phyloP scores from a whole-genome alignment of 2,888 invertebrate genomes.

The Drosophila cognata region DNA sequence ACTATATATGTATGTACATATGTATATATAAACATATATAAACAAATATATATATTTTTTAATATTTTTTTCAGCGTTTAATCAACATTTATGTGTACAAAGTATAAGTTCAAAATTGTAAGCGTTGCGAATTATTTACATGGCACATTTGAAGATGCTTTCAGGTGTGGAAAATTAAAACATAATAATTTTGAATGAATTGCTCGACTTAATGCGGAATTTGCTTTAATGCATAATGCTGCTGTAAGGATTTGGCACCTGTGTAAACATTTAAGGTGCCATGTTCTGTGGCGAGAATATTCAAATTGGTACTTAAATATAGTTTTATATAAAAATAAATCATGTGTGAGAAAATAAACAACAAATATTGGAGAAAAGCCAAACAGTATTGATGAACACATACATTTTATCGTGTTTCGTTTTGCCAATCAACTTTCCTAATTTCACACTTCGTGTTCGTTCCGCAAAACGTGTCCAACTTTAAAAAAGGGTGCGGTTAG shows the following conservation, averaged over 20 bases:
- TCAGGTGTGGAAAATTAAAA: conserved; percentile 11
- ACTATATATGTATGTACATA: not conserved
- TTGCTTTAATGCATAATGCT: conserved; percentile 11
- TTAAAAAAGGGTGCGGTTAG: not conserved
- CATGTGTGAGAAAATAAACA: not conserved
- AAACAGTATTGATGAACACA: not conserved
- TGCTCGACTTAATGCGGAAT: conserved; percentile 22
- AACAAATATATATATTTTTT: not conserved
- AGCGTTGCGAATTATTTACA: conserved; percentile 31
- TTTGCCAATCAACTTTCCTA: not conserved
- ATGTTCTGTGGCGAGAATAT: conserved; percentile 14
- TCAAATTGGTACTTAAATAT: conserved; percentile 20
- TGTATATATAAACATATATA: not conserved
- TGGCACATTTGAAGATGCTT: conserved; percentile 29
- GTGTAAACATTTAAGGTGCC: conserved; percentile 40
- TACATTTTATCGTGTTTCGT: not conserved
- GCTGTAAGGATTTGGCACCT: conserved; percentile 28
- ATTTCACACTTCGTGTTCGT: not conserved
- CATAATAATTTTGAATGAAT: conserved; percentile 12
- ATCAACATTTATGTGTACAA: conserved; percentile 19
- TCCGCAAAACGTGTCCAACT: not conserved
- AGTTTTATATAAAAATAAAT: not conserved
- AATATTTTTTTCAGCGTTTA: conserved; percentile 41
- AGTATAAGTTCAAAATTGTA: conserved; percentile 41
- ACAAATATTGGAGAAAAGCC: not conserved